Percentiles rank a stretch among this genome's conserved stretches.
Conservation (phyloP, 2,797 vertebrate genomes). For the Jordanella pulchra region DNA sequence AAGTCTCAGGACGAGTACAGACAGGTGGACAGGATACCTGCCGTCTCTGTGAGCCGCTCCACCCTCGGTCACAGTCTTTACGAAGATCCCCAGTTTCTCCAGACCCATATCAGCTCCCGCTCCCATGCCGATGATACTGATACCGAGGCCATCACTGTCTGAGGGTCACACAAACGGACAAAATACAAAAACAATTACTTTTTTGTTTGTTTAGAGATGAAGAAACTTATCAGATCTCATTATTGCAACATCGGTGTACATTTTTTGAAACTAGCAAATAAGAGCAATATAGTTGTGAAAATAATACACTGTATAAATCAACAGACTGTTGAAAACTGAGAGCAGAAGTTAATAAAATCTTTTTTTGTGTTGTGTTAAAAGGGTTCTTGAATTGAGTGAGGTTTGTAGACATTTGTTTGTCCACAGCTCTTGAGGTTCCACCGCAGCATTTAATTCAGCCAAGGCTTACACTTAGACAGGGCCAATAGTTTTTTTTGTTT, state of each 20-base stretch:
- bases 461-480: not conserved
- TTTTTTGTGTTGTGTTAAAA: not conserved
- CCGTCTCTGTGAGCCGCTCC: conserved; percentile 92
- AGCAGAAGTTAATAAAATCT: not conserved
- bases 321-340: not conserved
- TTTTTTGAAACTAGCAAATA: not conserved
- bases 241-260: not conserved
- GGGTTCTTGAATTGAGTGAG: not conserved
- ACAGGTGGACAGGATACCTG: conserved; percentile 79
- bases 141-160: conserved; percentile 93
- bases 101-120: conserved; percentile 97
- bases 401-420: not conserved
- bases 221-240: too few species aligned
- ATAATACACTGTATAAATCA: not conserved
- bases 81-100: conserved; percentile 97
- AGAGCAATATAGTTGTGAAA: not conserved
- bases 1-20: not conserved
- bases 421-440: not conserved
- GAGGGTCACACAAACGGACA: conserved; percentile 11
- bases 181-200: not conserved
- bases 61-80: conserved; percentile 95
- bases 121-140: conserved; percentile 98
- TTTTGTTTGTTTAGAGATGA: not conserved
- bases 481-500: not conserved
- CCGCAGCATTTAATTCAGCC: not conserved